Evolutionary conservation across 1,140 invertebrate genomes (phyloP).

Genomic region (Hyles euphorbiae): DNA sequence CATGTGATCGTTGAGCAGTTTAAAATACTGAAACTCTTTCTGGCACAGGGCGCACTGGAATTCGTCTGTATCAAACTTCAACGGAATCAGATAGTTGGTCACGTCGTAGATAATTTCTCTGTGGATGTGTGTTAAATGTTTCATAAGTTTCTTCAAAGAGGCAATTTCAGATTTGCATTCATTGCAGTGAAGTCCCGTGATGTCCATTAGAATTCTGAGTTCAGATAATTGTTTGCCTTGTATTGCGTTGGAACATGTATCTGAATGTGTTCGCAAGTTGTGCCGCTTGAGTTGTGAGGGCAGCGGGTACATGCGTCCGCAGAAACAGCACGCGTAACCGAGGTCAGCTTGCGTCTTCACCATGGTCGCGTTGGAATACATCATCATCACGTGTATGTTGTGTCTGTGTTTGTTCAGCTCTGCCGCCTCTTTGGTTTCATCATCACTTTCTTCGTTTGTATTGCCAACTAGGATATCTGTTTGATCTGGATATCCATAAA

Average conservation of each 20-base stretch:
- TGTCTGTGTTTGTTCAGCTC: too few species aligned
- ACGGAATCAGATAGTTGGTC: slow-evolving; percentile 10
- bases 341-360: slow-evolving; percentile 7
- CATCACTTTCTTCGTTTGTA: too few species aligned
- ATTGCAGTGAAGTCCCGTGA: slow-evolving; percentile 15
- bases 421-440: too few species aligned
- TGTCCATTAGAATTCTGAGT: slow-evolving; percentile 10
- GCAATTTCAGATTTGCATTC: slow-evolving; percentile 7
- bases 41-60: slow-evolving; percentile 14
- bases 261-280: slow-evolving; percentile 4
- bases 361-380: slow-evolving; percentile 14
- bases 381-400: neutral
- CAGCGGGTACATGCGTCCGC: slow-evolving; percentile 1
- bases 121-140: slow-evolving; percentile 5
- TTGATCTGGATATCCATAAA: too few species aligned
- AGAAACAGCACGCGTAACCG: slow-evolving; percentile 14
- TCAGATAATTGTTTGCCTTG: neutral
- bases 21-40: slow-evolving; percentile 14
- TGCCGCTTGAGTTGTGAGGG: slow-evolving; percentile 8
- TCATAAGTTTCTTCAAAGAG: slow-evolving; percentile 8
- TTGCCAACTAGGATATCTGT: too few species aligned
- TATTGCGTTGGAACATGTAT: neutral
- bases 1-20: slow-evolving; percentile 23
- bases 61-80: slow-evolving; percentile 14
- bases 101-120: slow-evolving; percentile 1